Evolutionary conservation across 2,888 invertebrate genomes (phyloP).

Genomic region (Lithophane leautieri): DNA sequence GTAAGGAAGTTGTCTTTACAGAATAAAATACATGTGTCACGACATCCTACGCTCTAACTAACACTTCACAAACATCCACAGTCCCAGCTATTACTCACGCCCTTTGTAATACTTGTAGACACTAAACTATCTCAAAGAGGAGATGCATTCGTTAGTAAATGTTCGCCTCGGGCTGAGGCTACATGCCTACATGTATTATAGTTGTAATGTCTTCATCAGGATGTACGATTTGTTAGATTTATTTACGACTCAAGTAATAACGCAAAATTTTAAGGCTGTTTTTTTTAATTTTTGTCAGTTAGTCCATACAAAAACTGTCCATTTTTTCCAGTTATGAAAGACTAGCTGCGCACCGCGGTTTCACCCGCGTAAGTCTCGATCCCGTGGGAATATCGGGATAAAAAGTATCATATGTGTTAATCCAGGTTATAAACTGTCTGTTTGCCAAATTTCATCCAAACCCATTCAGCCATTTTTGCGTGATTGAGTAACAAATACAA

Average conservation of each 20-base stretch:
- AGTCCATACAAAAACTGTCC: background rate
- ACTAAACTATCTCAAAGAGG: slow-evolving; percentile 49
- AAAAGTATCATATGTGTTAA: too few species aligned
- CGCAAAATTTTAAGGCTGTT: background rate
- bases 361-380: too few species aligned
- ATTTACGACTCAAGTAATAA: background rate
- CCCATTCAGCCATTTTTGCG: too few species aligned
- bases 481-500: too few species aligned
- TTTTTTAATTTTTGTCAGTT: background rate
- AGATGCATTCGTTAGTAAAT: slow-evolving; percentile 30
- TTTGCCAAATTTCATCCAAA: too few species aligned
- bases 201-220: background rate
- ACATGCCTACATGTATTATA: background rate
- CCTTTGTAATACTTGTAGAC: slow-evolving; percentile 39
- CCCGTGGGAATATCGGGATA: too few species aligned
- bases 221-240: background rate
- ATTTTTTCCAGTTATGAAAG: too few species aligned
- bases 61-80: slow-evolving; percentile 13
- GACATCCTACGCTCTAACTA: background rate
- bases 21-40: slow-evolving; percentile 5
- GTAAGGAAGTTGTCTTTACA: too few species aligned
- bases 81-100: slow-evolving; percentile 35
- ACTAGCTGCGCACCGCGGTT: too few species aligned
- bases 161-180: slow-evolving; percentile 15
- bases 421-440: too few species aligned